A percentile compares a stretch with the other conserved stretches of the same genome.
Conservation (phyloP, 2,888 invertebrate species). For the Escarpia spicata region DNA sequence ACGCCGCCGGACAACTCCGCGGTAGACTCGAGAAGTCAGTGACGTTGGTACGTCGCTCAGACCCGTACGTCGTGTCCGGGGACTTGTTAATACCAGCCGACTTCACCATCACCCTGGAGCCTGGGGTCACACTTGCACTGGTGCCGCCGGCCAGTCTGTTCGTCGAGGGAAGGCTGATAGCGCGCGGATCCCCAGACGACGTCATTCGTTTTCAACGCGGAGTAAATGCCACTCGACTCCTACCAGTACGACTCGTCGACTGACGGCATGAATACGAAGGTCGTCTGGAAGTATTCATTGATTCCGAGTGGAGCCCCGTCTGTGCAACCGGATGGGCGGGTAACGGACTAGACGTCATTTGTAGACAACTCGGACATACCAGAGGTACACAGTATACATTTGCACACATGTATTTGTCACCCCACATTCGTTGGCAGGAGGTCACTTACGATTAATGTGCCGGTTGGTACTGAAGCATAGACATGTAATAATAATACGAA, state of each 20-base stretch:
- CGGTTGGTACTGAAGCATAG: no score
- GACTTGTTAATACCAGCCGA: conserved; percentile 29
- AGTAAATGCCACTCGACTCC: neutral
- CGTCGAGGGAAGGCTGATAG: neutral
- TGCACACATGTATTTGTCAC: no score
- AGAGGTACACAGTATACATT: neutral
- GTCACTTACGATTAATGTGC: no score
- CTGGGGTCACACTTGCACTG: conserved; percentile 22
- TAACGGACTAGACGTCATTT: neutral
- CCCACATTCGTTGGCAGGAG: no score
- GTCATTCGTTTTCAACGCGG: neutral
- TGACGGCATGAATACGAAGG: neutral
- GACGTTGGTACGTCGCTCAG: neutral
- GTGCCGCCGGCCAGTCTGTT: neutral
- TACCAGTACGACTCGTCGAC: neutral
- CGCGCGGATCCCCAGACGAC: neutral
- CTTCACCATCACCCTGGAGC: conserved; percentile 26
- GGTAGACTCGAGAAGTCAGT: conserved; percentile 24
- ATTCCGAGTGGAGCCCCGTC: neutral
- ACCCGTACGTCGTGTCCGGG: conserved; percentile 25
- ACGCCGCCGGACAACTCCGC: neutral
- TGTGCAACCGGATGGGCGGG: neutral
- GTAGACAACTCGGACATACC: neutral
- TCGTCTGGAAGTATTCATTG: neutral
- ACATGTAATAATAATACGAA: no score